Evolutionary conservation across 2,888 invertebrate species (phyloP), one percentile per base, ranked within the genome.

Genomic region (Polymixis lichenea): DNA sequence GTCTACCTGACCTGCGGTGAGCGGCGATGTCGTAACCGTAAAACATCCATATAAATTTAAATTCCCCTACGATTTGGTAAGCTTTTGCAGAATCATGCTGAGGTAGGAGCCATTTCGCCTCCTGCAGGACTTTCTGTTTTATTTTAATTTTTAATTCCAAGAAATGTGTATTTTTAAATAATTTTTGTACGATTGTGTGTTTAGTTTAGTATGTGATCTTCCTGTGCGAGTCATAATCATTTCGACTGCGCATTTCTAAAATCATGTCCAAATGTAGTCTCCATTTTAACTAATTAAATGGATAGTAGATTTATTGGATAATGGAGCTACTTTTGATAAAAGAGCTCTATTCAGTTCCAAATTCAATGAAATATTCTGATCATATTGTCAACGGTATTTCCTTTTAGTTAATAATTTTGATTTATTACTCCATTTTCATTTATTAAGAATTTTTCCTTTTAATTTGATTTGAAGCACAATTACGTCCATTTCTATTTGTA

Each of bases 31-130:
- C 79, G 85, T 83, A 74, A 83, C 77, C 75, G 72, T 84, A 83
- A 86, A 87, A 86, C 71, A 84, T 69, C 46, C 64, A 66, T 72
- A 85, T 80, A 86, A 51, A 87, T 85, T 83, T 80, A 78, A 78
- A 78, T 75, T 76, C 74, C 60, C 60, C 64, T 71, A 55, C 55
- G 74, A 77, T 80, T 85, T 84, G 75, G 72, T 64, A 58, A 82
- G 84, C 58, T 78, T 80, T n/a, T n/a, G n/a, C n/a, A n/a, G n/a
- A n/a, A n/a, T n/a, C n/a, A n/a, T n/a, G n/a, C n/a, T n/a, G n/a
- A n/a, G n/a, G n/a, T n/a, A n/a, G n/a, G n/a, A n/a, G n/a, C n/a
- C n/a, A n/a, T n/a, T n/a, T n/a, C n/a, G n/a, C n/a, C n/a, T n/a
- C n/a, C n/a, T n/a, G n/a, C n/a, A n/a, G n/a, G n/a, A n/a, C n/a